Evolutionary conservation across 2,797 vertebrate species (phyloP).

Genomic region (Melanotaenia boesemani): DNA sequence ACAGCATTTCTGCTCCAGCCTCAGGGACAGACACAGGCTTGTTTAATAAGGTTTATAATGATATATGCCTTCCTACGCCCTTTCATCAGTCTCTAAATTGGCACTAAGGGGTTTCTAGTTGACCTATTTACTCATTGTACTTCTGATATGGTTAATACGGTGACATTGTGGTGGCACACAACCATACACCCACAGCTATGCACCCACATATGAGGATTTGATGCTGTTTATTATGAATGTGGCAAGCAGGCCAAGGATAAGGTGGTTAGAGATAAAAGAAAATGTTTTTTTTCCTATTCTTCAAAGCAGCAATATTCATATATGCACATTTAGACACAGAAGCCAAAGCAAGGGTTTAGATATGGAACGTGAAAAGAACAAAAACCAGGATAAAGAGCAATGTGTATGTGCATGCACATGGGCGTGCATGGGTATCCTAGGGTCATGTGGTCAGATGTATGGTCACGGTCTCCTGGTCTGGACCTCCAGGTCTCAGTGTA

Average conservation of each 20-base stretch:
- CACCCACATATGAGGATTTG: slow-evolving; percentile 67
- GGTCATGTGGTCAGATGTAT: slow-evolving; percentile 66
- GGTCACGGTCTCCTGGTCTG: slow-evolving; percentile 55
- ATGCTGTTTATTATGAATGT: slow-evolving; percentile 52
- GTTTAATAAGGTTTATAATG: slow-evolving; percentile 77
- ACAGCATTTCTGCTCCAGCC: slow-evolving; percentile 61
- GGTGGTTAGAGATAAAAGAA: slow-evolving; percentile 31
- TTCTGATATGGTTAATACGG: slow-evolving; percentile 73
- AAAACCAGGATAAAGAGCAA: slow-evolving; percentile 10
- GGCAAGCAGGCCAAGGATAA: slow-evolving; percentile 49
- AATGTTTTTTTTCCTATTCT: slow-evolving; percentile 17
- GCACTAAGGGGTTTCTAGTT: slow-evolving; percentile 74
- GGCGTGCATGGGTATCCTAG: slow-evolving; percentile 20
- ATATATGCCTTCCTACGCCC: slow-evolving; percentile 75
- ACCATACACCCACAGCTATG: slow-evolving; percentile 67
- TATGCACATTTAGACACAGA: slow-evolving; percentile 41
- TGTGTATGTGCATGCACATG: slow-evolving; percentile 17
- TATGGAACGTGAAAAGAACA: slow-evolving; percentile 11
- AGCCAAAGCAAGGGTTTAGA: slow-evolving; percentile 25
- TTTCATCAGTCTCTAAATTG: slow-evolving; percentile 79
- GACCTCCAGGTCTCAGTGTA: slow-evolving; percentile 60
- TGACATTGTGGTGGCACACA: slow-evolving; percentile 70
- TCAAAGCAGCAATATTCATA: slow-evolving; percentile 53
- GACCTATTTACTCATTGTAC: slow-evolving; percentile 80
- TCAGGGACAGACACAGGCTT: slow-evolving; percentile 68